phyloP scores from a whole-genome alignment of 92 coral and sea anemone species.

The Isaurus tuberculatus region DNA sequence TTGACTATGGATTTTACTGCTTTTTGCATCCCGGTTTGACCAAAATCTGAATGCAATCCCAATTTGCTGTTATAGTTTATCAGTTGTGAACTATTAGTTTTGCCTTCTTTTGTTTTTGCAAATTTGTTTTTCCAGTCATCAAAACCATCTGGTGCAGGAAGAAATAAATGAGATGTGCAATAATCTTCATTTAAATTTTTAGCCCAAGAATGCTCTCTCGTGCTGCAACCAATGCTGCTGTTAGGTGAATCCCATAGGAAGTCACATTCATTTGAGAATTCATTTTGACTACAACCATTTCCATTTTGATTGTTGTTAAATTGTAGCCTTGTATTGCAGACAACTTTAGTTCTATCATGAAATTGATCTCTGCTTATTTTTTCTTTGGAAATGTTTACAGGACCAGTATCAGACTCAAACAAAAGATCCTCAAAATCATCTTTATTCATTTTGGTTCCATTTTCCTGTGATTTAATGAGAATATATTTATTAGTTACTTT shows the following conservation, averaged over 20 bases:
- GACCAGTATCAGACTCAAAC: constrained; percentile 19
- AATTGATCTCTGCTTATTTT: not conserved
- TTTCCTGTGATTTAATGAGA: constrained; percentile 2
- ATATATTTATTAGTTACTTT: too few species aligned
- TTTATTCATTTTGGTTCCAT: not conserved
- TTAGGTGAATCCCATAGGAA: constrained; percentile 5
- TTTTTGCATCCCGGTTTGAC: not conserved
- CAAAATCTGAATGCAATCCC: not conserved
- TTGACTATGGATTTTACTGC: not conserved
- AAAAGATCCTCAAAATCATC: constrained; percentile 40
- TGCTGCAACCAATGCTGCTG: not conserved
- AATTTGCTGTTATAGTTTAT: not conserved
- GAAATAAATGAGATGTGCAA: not conserved
- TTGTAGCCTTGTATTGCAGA: not conserved
- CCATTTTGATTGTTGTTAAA: not conserved
- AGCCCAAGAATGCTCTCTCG: not conserved
- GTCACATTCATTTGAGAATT: not conserved
- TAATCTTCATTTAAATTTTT: not conserved
- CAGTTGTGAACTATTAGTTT: not conserved
- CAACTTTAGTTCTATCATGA: not conserved
- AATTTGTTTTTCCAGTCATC: not conserved
- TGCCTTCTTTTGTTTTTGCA: not conserved
- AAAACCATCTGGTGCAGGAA: not conserved
- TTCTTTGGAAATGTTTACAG: constrained; percentile 12
- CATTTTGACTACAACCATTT: not conserved